These are phyloP conservation scores for Neelides folsomi DNA, from an alignment of 2,888 invertebrate species.

Conservation along the genomic window DNA sequence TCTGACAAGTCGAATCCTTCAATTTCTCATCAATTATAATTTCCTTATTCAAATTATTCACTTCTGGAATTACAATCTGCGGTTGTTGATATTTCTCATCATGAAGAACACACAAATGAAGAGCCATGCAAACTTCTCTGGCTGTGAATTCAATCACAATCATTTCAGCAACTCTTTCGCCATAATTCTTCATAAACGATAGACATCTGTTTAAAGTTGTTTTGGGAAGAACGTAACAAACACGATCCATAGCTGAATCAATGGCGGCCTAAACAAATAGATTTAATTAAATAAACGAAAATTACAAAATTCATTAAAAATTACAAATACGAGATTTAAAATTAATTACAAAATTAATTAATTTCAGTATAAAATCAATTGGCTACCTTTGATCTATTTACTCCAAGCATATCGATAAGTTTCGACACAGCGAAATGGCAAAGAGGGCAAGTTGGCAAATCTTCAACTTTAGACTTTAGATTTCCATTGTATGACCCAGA, in stretches of 20 bases:
- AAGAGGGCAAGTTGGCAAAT: slow-evolving; percentile 60
- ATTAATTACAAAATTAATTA: too few species aligned
- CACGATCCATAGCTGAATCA: slow-evolving; percentile 50
- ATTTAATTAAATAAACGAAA: slow-evolving; percentile 1
- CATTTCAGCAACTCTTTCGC: slow-evolving; percentile 62
- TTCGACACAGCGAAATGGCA: slow-evolving; percentile 68
- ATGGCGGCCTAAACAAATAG: slow-evolving; percentile 49
- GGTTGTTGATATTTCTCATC: too few species aligned
- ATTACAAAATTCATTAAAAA: background rate
- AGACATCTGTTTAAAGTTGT: slow-evolving; percentile 54
- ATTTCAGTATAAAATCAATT: background rate
- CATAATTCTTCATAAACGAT: slow-evolving; percentile 62
- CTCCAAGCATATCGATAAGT: slow-evolving; percentile 56
- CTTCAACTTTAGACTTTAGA: slow-evolving; percentile 13
- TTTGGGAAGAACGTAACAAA: slow-evolving; percentile 55
- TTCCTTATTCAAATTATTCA: too few species aligned
- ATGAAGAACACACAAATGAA: slow-evolving; percentile 54
- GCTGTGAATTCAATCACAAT: slow-evolving; percentile 59
- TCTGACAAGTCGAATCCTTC: slow-evolving; percentile 43
- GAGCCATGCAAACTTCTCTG: slow-evolving; percentile 60
- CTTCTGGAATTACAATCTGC: too few species aligned
- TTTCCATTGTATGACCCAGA: background rate
- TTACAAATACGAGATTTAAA: too few species aligned
- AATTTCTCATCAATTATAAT: too few species aligned
- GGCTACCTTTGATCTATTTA: slow-evolving; percentile 64